These are phyloP conservation scores for Sebastes elongatus DNA, from an alignment of 2,797 vertebrate genomes.

Conservation along the genomic window DNA sequence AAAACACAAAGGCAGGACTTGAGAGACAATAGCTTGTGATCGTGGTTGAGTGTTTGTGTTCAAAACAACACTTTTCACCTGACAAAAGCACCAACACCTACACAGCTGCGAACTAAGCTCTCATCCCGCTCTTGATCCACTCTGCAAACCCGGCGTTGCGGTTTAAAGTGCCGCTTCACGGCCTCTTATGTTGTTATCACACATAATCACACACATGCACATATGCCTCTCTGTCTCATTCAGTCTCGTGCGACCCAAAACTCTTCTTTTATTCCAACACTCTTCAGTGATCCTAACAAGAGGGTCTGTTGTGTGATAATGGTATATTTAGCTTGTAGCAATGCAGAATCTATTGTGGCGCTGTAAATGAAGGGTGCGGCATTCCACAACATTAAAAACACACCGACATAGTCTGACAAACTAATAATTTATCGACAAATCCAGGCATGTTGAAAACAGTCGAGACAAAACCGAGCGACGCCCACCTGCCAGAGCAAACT, in stretches of 20 bases:
- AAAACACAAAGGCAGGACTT: slow-evolving; percentile 61
- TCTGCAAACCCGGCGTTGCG: slow-evolving; percentile 22
- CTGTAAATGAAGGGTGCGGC: not conserved
- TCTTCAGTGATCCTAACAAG: not conserved
- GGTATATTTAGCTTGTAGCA: not conserved
- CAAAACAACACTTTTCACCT: slow-evolving; percentile 72
- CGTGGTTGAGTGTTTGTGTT: slow-evolving; percentile 68
- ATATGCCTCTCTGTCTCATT: slow-evolving; percentile 15
- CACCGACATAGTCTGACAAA: not conserved
- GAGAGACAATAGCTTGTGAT: slow-evolving; percentile 67
- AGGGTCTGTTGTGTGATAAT: not conserved
- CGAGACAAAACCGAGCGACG: no score
- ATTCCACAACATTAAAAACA: not conserved
- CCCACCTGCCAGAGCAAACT: no score
- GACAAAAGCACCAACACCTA: slow-evolving; percentile 69
- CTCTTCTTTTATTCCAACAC: not conserved
- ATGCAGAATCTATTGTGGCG: not conserved
- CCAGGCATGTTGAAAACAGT: no score
- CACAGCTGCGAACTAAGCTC: slow-evolving; percentile 55
- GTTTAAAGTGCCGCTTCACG: slow-evolving; percentile 59
- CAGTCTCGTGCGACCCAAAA: slow-evolving; percentile 21
- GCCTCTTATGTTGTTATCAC: slow-evolving; percentile 45
- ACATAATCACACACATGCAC: slow-evolving; percentile 29
- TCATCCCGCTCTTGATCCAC: slow-evolving; percentile 62
- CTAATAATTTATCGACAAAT: no score